A percentile compares a stretch with the other conserved stretches of the same genome.
Evolutionary conservation across 2,797 vertebrate genomes (phyloP).

Genomic region (Limnodromus scolopaceus): DNA sequence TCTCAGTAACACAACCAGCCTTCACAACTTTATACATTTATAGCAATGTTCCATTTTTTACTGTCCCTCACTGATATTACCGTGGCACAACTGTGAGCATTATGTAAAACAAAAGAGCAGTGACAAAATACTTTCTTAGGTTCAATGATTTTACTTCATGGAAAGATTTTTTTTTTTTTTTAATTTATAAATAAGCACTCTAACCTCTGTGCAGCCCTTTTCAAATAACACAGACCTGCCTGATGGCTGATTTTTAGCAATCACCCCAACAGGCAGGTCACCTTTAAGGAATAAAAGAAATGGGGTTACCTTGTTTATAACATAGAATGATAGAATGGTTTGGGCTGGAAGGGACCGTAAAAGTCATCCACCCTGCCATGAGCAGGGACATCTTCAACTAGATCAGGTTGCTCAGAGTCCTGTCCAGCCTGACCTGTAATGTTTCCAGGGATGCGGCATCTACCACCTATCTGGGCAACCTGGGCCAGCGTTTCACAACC

Average conservation of each 20-base stretch:
- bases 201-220: background rate
- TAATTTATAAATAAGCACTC: background rate
- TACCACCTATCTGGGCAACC: background rate
- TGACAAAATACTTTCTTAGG: background rate
- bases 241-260: fast-evolving
- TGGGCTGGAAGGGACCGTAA: background rate
- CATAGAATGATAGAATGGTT: background rate
- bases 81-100: fast-evolving
- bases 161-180: background rate
- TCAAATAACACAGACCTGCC: background rate
- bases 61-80: background rate
- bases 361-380: fast-evolving
- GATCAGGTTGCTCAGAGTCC: background rate
- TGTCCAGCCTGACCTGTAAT: background rate
- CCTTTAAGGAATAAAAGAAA: background rate
- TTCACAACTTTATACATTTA: background rate
- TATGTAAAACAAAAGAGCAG: conserved; percentile 11
- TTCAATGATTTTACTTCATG: background rate
- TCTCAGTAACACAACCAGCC: background rate
- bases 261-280: background rate
- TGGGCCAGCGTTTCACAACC: background rate
- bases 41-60: background rate
- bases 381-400: background rate
- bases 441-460: background rate
- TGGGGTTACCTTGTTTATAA: background rate